Percentiles rank a stretch among this genome's conserved stretches.
Evolutionary conservation across 2,888 invertebrate genomes (phyloP).

Genomic region (Rhingia campestris): DNA sequence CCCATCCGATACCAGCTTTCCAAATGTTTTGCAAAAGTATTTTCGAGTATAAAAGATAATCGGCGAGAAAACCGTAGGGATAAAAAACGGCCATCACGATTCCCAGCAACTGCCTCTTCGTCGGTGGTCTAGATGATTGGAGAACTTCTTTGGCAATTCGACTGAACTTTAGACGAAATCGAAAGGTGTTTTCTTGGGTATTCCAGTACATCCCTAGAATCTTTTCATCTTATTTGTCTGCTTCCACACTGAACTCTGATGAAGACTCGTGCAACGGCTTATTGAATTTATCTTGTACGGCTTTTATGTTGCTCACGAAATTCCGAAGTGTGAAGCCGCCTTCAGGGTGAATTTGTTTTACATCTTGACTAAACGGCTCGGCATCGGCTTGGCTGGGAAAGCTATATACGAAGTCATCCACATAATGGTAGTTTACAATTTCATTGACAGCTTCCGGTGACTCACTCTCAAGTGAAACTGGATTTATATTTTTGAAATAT

Average conservation of each 20-base stretch:
- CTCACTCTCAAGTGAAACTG: too few relatives aligned
- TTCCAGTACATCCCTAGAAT: slow-evolving; percentile 75
- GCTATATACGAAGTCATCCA: slow-evolving; percentile 64
- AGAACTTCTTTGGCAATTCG: slow-evolving; percentile 9
- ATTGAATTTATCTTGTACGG: slow-evolving; percentile 51
- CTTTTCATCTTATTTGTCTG: slow-evolving; percentile 44
- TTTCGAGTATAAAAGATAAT: slow-evolving; percentile 32
- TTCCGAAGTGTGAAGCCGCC: slow-evolving; percentile 57
- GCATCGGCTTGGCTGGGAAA: slow-evolving; percentile 38
- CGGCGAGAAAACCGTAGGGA: slow-evolving; percentile 13
- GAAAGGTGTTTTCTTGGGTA: slow-evolving; percentile 62
- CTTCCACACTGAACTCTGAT: slow-evolving; percentile 16
- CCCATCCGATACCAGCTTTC: slow-evolving; percentile 26
- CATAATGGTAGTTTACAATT: slow-evolving; percentile 49
- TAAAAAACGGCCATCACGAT: slow-evolving; percentile 35
- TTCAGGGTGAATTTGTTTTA: slow-evolving; percentile 32
- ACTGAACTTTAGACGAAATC: slow-evolving; percentile 30
- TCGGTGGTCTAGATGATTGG: slow-evolving; percentile 15
- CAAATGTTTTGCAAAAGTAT: slow-evolving; percentile 25
- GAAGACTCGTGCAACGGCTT: background rate
- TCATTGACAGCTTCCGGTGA: background rate
- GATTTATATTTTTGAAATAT: slow-evolving; percentile 49
- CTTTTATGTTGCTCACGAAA: background rate
- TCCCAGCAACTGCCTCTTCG: slow-evolving; percentile 30
- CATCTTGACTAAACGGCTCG: slow-evolving; percentile 20